These are phyloP conservation scores for Zelostemma sp. DNA, from an alignment of 1,140 invertebrate species.

Conservation along the genomic window DNA sequence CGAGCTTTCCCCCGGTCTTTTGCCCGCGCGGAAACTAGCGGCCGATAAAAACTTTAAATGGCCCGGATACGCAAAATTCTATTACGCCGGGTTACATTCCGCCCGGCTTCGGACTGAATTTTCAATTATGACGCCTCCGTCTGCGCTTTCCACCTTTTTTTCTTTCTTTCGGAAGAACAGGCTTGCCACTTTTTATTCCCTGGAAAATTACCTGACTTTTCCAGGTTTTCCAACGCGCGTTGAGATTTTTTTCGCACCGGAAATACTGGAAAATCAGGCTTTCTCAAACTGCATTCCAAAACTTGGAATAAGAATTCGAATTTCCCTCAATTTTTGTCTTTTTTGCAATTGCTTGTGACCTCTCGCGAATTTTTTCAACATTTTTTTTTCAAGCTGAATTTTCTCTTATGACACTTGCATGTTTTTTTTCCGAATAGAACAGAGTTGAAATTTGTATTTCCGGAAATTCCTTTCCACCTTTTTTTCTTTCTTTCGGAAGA, in stretches of 20 bases:
- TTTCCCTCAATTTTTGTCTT: no score
- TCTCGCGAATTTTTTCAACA: no score
- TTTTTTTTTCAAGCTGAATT: conserved; percentile 3
- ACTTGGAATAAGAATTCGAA: no score
- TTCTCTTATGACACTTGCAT: conserved; percentile 21
- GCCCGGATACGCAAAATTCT: conserved; percentile 39
- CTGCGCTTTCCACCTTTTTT: neutral
- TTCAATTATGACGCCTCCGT: conserved; percentile 24
- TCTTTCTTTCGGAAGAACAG: neutral
- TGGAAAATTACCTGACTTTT: neutral
- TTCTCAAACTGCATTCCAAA: no score
- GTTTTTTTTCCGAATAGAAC: no score
- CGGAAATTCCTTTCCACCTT: conserved; percentile 4
- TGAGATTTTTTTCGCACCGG: no score
- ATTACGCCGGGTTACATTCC: conserved; percentile 27
- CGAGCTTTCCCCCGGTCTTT: conserved; percentile 31
- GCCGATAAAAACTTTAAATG: conserved; percentile 42
- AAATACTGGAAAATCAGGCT: no score
- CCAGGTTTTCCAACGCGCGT: no score
- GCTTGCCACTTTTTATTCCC: neutral
- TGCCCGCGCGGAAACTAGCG: conserved; percentile 22
- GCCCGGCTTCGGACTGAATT: conserved; percentile 1
- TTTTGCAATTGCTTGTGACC: no score
- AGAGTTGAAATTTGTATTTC: no score
- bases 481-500: neutral